Percentiles rank a stretch among this genome's conserved stretches.
phyloP scores from a whole-genome alignment of 2,113 vertebrate genomes.

The Merops nubicus region DNA sequence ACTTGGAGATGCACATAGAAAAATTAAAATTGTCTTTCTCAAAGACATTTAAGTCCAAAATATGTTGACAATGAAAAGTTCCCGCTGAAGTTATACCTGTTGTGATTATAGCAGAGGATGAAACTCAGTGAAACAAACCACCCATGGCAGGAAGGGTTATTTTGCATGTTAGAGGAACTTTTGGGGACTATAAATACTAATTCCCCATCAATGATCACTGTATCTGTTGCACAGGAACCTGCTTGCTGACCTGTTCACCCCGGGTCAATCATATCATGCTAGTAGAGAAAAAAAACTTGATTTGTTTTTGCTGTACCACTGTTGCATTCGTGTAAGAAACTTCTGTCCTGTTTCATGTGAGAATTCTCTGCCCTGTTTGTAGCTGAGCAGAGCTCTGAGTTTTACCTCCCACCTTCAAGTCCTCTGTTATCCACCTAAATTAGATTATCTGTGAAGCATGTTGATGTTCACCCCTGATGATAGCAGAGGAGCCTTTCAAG shows the following conservation, averaged over 20 bases:
- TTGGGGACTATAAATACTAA: not conserved
- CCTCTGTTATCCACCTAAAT: constrained; percentile 14
- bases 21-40: not conserved
- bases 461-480: not conserved
- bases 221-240: not conserved
- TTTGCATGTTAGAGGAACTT: not conserved
- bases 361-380: too few species aligned
- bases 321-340: not conserved
- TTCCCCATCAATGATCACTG: not conserved
- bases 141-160: not conserved
- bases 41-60: not conserved
- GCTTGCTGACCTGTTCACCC: not conserved
- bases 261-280: not conserved
- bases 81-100: not conserved
- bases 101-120: not conserved
- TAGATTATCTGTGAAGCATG: constrained; percentile 4
- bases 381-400: not conserved
- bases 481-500: not conserved
- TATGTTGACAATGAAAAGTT: constrained; percentile 14
- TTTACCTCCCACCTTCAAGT: not conserved
- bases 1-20: not conserved
- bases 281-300: not conserved
- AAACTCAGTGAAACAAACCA: not conserved
- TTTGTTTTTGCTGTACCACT: not conserved
- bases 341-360: not conserved